A percentile compares a stretch with the other conserved stretches of the same genome.
phyloP scores from a whole-genome alignment of 1,140 invertebrate species.

The Ceratitis capitata region DNA sequence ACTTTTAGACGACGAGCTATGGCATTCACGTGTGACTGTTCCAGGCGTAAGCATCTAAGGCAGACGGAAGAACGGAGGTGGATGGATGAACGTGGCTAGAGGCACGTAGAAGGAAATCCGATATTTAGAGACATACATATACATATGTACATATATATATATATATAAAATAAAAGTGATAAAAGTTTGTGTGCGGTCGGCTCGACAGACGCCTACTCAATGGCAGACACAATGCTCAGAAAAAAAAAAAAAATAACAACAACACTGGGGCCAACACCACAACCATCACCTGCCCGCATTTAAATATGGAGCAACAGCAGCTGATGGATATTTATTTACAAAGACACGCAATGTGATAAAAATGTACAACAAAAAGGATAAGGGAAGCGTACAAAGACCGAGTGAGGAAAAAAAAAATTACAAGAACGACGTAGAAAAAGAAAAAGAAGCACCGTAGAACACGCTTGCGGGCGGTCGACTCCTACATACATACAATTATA shows the following conservation, averaged over 20 bases:
- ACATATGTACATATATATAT: neutral
- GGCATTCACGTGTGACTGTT: neutral
- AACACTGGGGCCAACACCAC: no score
- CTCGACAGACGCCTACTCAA: neutral
- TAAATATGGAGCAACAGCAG: slow-evolving; percentile 31
- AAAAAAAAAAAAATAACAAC: no score
- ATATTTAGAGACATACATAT: neutral
- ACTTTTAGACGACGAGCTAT: neutral
- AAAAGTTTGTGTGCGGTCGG: no score
- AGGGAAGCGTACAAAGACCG: neutral
- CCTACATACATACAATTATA: neutral
- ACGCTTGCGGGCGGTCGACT: neutral
- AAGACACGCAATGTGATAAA: neutral
- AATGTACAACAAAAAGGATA: neutral
- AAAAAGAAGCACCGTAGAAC: neutral
- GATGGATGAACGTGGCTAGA: neutral
- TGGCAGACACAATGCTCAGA: no score
- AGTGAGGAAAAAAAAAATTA: neutral
- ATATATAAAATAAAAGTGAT: neutral
- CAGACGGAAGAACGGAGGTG: neutral
- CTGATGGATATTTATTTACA: slow-evolving; percentile 37
- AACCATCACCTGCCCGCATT: neutral
- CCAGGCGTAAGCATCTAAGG: neutral
- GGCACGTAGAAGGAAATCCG: neutral
- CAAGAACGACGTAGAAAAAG: neutral